Evolutionary conservation across 2,797 vertebrate species (phyloP), one percentile per base, ranked within the genome.

Genomic region (Argya squamiceps): DNA sequence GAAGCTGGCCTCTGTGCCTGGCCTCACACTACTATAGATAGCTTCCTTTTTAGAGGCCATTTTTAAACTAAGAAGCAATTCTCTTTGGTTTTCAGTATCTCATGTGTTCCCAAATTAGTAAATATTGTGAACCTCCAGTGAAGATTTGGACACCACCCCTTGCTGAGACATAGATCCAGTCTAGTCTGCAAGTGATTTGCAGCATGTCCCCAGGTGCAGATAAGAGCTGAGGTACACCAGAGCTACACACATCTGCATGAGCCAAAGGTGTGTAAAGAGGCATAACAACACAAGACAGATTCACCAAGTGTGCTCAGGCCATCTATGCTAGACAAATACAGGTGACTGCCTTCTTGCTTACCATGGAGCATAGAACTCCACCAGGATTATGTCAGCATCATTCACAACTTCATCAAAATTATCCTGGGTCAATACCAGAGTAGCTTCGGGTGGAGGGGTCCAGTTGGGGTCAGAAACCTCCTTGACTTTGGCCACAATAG

Each of bases 341-440:
- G 2, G 8, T 30, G 47, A 43, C 14, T n/a, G 56, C 15, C n/a
- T 67, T 67, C 43, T 37, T 65, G 93, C 98, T 98, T 97, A 99
- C 99, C 99, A 99, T 3, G 99, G 99, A 73, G 99, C 99, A 37
- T 99, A 99, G 93, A 99, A 99, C 98, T 99, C 99, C 95, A 99
- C 99, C 90, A 99, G 97, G 95, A 99, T 99, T 94, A 99, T 99
- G 94, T 99, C 99, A 17, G 99, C 99, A 4, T 98, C 95, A 46
- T 99, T 98, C 37, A 99, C 99, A 0, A 98, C 97, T 2, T 99
- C 98, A 0, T 99, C 99, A 89, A 99, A 99, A 97, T 99, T 99
- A 83, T 99, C 99, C 65, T 98, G 98, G 16, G 99, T 99, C 95
- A 99, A 97, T 39, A 99, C 98, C 49, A 99, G 96, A 0, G 99